Conservation (phyloP, 30 jellyfish, hydroid and myxozoan genomes). For the Aurelia coerulea region DNA sequence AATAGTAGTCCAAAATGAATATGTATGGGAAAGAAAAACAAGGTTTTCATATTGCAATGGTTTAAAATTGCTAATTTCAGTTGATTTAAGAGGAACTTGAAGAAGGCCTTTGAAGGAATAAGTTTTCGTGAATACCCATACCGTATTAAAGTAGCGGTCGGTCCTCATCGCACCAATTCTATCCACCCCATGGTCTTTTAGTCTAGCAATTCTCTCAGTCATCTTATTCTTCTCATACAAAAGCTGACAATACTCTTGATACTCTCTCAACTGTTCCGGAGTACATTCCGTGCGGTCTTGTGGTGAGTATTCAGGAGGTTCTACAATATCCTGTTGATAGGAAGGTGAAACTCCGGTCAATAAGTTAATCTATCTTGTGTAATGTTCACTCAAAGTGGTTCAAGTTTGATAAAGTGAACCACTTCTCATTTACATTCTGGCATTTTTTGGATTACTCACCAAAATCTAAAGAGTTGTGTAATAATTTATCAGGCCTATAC, state of each 20-base stretch:
- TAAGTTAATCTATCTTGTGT: not conserved
- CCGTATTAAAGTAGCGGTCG: slow-evolving; percentile 8
- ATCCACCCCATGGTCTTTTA: slow-evolving; percentile 62
- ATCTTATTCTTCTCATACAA: slow-evolving; percentile 39
- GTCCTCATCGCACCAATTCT: not conserved
- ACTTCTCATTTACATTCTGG: too few species aligned
- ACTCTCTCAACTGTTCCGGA: slow-evolving; percentile 36
- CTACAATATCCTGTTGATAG: not conserved
- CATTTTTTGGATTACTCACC: too few species aligned
- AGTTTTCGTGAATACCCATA: not conserved
- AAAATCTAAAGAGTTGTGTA: too few species aligned
- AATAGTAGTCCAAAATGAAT: too few species aligned
- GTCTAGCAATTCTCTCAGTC: slow-evolving; percentile 58
- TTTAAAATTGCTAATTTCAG: too few species aligned
- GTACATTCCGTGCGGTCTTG: not conserved
- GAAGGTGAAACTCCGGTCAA: not conserved
- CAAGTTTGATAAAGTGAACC: too few species aligned
- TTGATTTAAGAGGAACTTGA: too few species aligned
- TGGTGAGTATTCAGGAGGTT: not conserved
- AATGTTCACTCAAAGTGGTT: too few species aligned
- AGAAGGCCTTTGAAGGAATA: too few species aligned
- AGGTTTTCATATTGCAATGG: too few species aligned
- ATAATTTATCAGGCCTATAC: too few species aligned
- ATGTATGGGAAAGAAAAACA: too few species aligned
- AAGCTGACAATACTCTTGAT: slow-evolving; percentile 65